Conservation (phyloP, 2,888 invertebrate species). For the Eurytoma californica region DNA sequence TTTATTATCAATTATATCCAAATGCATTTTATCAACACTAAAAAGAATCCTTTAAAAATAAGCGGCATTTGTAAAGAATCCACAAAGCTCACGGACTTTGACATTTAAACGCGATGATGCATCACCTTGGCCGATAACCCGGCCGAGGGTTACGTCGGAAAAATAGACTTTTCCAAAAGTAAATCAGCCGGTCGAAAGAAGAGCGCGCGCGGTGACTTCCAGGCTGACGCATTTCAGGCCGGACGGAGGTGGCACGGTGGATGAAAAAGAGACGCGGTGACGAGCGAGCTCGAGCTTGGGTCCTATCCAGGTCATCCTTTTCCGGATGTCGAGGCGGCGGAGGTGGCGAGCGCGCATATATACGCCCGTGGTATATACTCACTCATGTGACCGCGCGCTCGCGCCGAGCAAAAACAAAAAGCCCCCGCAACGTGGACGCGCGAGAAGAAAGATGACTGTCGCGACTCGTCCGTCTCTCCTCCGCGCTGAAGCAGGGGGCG, state of each 20-base stretch:
- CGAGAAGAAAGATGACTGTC: neutral
- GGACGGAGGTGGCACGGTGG: constrained; percentile 45
- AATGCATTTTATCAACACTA: no score
- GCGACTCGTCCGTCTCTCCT: neutral
- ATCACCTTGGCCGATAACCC: constrained; percentile 11
- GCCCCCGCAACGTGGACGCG: neutral
- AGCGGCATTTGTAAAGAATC: no score
- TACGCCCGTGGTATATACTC: neutral
- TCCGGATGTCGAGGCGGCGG: constrained; percentile 57
- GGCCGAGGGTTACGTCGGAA: neutral
- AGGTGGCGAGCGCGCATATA: constrained; percentile 51
- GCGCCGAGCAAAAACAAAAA: constrained; percentile 40
- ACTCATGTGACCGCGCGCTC: neutral
- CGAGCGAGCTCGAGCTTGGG: constrained; percentile 63
- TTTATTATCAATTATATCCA: no score
- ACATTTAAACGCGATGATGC: constrained; percentile 35
- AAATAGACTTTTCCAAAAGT: neutral
- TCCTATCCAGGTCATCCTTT: constrained; percentile 71
- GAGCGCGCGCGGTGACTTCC: constrained; percentile 11
- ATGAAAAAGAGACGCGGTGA: constrained; percentile 46
- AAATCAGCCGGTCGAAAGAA: neutral
- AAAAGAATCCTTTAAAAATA: no score
- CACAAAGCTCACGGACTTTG: neutral
- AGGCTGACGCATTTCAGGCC: constrained; percentile 37
- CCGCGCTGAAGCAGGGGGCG: neutral